Evolutionary conservation across 2,797 vertebrate species (phyloP).

Genomic region (Thunnus albacares): DNA sequence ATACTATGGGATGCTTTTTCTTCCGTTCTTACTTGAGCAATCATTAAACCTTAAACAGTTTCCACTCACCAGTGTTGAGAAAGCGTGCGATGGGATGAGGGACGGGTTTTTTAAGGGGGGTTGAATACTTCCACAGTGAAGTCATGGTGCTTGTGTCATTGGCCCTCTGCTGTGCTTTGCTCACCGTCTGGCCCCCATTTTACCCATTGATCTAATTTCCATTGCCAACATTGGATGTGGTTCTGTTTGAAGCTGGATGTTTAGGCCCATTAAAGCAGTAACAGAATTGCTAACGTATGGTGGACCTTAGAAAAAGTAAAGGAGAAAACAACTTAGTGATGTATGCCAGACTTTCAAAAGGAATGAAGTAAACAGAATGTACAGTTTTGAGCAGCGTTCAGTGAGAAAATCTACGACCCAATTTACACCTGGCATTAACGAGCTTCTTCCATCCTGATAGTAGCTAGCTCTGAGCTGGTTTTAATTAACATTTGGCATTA

Average conservation of each 20-base stretch:
- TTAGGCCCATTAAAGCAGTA: slow-evolving; percentile 74
- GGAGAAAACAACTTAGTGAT: slow-evolving; percentile 70
- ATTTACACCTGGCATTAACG: slow-evolving; percentile 22
- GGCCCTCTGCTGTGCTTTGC: slow-evolving; percentile 75
- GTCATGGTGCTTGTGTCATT: slow-evolving; percentile 91
- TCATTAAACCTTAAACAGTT: slow-evolving; percentile 77
- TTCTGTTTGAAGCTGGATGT: slow-evolving; percentile 79
- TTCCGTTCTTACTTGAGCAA: slow-evolving; percentile 46
- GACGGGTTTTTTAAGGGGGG: slow-evolving; percentile 80
- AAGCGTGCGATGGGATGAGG: slow-evolving; percentile 70
- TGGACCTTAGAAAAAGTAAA: slow-evolving; percentile 56
- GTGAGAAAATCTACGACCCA: slow-evolving; percentile 21
- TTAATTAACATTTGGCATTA: slow-evolving; percentile 3
- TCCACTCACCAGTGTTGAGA: slow-evolving; percentile 74
- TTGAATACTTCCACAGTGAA: slow-evolving; percentile 92
- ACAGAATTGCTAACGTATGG: slow-evolving; percentile 80
- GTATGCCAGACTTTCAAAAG: slow-evolving; percentile 59
- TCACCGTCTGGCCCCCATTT: slow-evolving; percentile 83
- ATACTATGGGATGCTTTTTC: slow-evolving; percentile 38
- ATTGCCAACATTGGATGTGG: slow-evolving; percentile 79
- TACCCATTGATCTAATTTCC: slow-evolving; percentile 83
- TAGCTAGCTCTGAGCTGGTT: slow-evolving; percentile 2
- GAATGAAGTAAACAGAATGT: slow-evolving; percentile 44
- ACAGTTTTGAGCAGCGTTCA: slow-evolving; percentile 33
- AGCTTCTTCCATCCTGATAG: slow-evolving; percentile 8